These are phyloP conservation scores for Tachypleus tridentatus DNA, from an alignment of 1,140 invertebrate genomes.

Conservation along the genomic window DNA sequence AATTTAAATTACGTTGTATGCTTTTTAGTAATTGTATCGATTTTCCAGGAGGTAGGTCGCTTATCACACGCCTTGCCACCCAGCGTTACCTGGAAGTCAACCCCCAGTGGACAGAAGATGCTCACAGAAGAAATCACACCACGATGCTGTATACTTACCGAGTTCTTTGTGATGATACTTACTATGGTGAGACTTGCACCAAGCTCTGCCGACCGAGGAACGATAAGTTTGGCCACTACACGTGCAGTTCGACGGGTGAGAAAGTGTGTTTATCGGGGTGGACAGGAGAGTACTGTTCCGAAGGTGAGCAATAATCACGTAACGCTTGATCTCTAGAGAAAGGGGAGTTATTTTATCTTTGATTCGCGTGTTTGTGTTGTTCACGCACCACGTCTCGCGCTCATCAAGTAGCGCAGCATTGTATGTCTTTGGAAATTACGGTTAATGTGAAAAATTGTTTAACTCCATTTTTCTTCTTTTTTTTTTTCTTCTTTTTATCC, in stretches of 20 bases:
- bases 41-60: constrained; percentile 8
- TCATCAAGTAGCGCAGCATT: no score
- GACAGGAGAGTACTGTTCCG: constrained; percentile 82
- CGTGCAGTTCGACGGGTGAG: constrained; percentile 71
- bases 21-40: no score
- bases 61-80: constrained; percentile 49
- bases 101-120: constrained; percentile 63
- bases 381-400: no score
- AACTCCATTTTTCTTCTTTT: no score
- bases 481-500: no score
- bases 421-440: no score
- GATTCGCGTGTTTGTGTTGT: no score
- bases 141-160: constrained; percentile 74
- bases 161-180: constrained; percentile 75
- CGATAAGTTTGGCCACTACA: constrained; percentile 87
- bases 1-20: no score
- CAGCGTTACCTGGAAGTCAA: constrained; percentile 72
- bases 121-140: constrained; percentile 47
- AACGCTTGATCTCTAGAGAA: no score
- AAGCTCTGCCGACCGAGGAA: constrained; percentile 76
- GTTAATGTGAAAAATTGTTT: no score
- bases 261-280: constrained; percentile 83
- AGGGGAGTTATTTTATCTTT: no score
- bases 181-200: constrained; percentile 83
- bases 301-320: constrained; percentile 48